A percentile compares a stretch with the other conserved stretches of the same genome.
These are phyloP conservation scores for Rhizomys pruinosus DNA, from an alignment of 2,113 vertebrate species.

Conservation along the genomic window DNA sequence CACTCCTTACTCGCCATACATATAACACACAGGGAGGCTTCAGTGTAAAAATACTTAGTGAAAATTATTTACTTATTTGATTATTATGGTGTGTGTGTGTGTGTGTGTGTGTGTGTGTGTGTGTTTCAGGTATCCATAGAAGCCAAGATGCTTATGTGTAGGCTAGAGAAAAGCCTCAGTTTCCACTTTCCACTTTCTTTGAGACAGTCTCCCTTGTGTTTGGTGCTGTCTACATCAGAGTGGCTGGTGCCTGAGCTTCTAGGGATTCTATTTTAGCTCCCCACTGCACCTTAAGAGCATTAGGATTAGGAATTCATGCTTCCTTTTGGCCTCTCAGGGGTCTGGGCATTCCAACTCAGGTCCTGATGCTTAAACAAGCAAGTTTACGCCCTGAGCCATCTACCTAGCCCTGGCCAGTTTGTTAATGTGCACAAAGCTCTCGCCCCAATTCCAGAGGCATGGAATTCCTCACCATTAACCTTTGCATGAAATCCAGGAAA, in stretches of 20 bases:
- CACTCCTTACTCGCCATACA: not conserved
- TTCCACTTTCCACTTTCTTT: not conserved
- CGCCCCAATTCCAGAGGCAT: not conserved
- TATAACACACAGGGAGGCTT: not conserved
- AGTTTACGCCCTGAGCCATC: not conserved
- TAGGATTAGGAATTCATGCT: not conserved
- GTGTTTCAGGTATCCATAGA: not conserved
- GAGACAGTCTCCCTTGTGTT: not conserved
- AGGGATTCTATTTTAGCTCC: not conserved
- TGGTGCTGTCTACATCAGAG: too few species aligned
- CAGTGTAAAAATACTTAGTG: too few species aligned
- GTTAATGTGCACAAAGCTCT: accelerated
- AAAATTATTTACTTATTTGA: too few species aligned
- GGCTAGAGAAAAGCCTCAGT: not conserved
- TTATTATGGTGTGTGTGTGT: not conserved
- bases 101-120: not conserved
- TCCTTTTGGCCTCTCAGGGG: not conserved
- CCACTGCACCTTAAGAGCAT: not conserved
- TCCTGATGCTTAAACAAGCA: not conserved
- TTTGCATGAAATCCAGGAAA: not conserved
- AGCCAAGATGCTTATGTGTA: too few species aligned
- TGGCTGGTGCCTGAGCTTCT: too few species aligned
- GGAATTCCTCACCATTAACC: not conserved
- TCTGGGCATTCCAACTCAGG: too few species aligned
- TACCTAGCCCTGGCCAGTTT: not conserved